Percentiles rank a stretch among this genome's conserved stretches.
These are phyloP conservation scores for Pipra filicauda DNA, from an alignment of 2,113 vertebrate species.

Conservation along the genomic window DNA sequence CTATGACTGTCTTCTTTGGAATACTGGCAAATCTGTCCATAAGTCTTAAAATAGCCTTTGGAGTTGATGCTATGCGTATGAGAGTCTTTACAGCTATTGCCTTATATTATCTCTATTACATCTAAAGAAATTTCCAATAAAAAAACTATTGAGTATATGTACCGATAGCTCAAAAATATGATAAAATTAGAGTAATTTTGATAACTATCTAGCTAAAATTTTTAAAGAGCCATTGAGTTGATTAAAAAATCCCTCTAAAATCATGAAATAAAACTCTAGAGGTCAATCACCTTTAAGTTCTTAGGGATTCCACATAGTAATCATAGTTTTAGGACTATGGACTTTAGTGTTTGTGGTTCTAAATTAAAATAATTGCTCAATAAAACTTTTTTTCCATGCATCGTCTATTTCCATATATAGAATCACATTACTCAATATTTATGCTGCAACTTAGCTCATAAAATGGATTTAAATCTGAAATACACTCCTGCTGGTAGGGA, in stretches of 20 bases:
- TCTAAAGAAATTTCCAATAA: background rate
- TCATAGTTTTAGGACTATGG: background rate
- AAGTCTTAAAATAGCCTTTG: background rate
- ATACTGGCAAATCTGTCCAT: background rate
- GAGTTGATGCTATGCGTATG: background rate
- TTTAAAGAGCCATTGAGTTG: background rate
- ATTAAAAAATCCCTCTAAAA: background rate
- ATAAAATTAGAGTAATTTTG: background rate
- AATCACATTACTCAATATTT: background rate
- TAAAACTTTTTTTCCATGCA: background rate
- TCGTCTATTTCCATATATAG: background rate
- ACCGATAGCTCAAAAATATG: background rate
- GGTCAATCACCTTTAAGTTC: background rate
- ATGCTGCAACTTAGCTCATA: background rate
- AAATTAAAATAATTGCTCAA: background rate
- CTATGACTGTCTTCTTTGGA: background rate
- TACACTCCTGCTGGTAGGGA: background rate
- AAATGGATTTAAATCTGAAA: background rate
- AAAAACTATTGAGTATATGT: background rate
- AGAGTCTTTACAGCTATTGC: background rate
- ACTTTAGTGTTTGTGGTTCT: background rate
- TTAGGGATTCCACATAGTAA: background rate
- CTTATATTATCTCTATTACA: background rate
- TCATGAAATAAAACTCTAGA: background rate
- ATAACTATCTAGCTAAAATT: background rate